phyloP scores from a whole-genome alignment of 2,888 invertebrate genomes.

The Chelonus formosanus region DNA sequence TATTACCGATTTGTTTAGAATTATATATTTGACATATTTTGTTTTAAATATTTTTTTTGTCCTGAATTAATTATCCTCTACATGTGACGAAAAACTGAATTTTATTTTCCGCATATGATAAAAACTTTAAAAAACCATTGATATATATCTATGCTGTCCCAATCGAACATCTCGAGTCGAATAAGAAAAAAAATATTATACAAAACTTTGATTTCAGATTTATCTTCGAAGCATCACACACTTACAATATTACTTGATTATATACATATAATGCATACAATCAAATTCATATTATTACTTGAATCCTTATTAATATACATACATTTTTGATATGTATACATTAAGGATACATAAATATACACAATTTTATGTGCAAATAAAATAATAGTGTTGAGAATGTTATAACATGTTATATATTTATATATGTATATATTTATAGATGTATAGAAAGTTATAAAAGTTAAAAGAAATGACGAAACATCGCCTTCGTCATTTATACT shows the following conservation, averaged over 20 bases:
- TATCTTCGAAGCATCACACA: neutral
- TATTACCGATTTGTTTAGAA: too few species aligned
- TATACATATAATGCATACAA: too few species aligned
- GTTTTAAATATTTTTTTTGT: too few species aligned
- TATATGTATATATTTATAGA: constrained; percentile 39
- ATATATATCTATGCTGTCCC: neutral
- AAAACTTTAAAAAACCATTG: constrained; percentile 13
- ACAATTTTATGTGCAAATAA: neutral
- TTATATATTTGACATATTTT: too few species aligned
- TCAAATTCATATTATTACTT: constrained; percentile 1
- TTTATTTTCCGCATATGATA: neutral
- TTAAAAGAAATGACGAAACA: constrained; percentile 51
- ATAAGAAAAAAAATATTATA: constrained; percentile 1
- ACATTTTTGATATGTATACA: neutral
- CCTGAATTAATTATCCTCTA: too few species aligned
- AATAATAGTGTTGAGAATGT: neutral
- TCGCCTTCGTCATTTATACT: constrained; percentile 24
- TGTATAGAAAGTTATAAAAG: constrained; percentile 57
- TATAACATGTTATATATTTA: constrained; percentile 26
- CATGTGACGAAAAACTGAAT: too few species aligned
- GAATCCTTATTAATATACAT: constrained; percentile 6
- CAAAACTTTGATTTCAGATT: constrained; percentile 3
- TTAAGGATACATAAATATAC: constrained; percentile 13
- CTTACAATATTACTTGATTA: neutral
- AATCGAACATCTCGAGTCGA: constrained; percentile 23